These are phyloP conservation scores for Prunella fulvescens DNA, from an alignment of 2,113 vertebrate species.

Conservation along the genomic window DNA sequence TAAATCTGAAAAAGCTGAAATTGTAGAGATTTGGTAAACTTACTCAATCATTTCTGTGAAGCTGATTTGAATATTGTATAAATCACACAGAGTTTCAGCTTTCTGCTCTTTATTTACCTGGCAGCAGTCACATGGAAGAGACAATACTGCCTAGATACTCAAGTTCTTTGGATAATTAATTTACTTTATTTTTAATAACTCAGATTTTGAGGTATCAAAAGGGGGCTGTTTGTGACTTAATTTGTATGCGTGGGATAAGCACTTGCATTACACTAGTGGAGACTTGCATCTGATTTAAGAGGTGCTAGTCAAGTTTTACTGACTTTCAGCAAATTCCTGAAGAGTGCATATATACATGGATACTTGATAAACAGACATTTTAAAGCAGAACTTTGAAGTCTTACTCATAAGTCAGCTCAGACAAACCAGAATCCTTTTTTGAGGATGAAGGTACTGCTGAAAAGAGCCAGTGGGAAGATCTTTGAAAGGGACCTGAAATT, in stretches of 20 bases:
- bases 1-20: not conserved
- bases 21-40: not conserved
- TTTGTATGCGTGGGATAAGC: not conserved
- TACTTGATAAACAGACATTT: not conserved
- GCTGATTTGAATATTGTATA: not conserved
- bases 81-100: not conserved
- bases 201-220: not conserved
- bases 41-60: not conserved
- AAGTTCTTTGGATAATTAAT: not conserved
- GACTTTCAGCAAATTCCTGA: not conserved
- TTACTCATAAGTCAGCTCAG: not conserved
- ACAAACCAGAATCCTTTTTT: not conserved
- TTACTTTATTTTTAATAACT: not conserved
- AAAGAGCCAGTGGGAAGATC: not conserved
- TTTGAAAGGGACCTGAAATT: not conserved
- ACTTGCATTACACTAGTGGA: not conserved
- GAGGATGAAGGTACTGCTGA: not conserved
- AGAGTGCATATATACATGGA: not conserved
- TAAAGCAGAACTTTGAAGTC: not conserved
- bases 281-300: not conserved
- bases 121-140: not conserved
- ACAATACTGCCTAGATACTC: not conserved
- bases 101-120: not conserved
- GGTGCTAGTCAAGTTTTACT: not conserved
- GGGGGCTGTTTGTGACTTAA: not conserved